These are phyloP conservation scores for Carassius carassius DNA, from an alignment of 2,113 vertebrate genomes.

Conservation along the genomic window DNA sequence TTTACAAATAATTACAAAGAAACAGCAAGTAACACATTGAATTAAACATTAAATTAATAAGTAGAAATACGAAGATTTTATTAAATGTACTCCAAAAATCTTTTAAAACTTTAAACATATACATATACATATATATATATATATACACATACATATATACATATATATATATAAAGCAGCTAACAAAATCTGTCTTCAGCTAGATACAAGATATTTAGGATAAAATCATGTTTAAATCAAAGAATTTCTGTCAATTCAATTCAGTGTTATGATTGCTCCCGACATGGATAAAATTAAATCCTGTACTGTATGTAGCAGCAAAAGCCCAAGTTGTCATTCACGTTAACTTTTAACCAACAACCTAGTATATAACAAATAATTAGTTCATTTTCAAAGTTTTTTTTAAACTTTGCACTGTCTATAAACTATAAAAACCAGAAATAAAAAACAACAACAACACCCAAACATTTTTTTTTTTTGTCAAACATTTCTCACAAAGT, in stretches of 20 bases:
- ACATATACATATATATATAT: too few relatives aligned
- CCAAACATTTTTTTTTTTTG: not conserved
- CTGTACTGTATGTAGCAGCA: too few relatives aligned
- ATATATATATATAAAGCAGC: not conserved
- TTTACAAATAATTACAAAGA: too few relatives aligned
- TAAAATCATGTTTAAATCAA: not conserved
- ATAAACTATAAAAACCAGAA: not conserved
- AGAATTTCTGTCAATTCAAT: not conserved
- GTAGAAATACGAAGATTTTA: too few relatives aligned
- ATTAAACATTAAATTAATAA: too few relatives aligned
- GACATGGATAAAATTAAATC: too few relatives aligned
- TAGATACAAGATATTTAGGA: not conserved
- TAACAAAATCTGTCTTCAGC: not conserved
- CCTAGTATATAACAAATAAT: not conserved
- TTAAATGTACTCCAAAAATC: too few relatives aligned
- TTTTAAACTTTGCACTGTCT: not conserved
- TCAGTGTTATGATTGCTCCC: not conserved
- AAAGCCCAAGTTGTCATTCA: too few relatives aligned
- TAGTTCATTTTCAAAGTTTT: not conserved
- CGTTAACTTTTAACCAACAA: too few relatives aligned
- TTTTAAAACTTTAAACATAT: too few relatives aligned
- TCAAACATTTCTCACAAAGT: not conserved
- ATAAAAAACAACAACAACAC: not conserved
- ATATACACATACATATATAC: too few relatives aligned
- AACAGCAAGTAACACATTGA: too few relatives aligned